Base-by-base conservation (phyloP, 2,888 invertebrate genomes). In the Apamea sordens region DNA sequence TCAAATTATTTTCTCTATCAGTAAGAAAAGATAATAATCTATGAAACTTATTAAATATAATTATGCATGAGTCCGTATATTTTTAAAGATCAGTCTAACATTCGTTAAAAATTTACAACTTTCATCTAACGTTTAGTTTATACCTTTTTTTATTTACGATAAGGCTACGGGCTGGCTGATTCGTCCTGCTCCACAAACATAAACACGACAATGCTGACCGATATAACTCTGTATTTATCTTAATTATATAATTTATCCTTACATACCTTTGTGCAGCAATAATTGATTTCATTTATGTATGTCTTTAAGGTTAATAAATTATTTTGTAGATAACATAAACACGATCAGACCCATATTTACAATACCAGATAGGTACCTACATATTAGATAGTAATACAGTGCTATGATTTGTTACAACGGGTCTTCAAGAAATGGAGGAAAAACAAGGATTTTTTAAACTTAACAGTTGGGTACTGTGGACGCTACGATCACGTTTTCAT, bases 31-130 rank as follows among this genome's bases (percentile, higher is more conserved):
- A 91, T 93, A 92, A 86, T 85, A 92, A 86, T 85, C 93, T 94
- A 95, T 93, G 91, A 93, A 95, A 95, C 94, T 95, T 95, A 96
- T 92, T 88, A 91, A 92, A 90, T 92, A 93, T 64, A 86, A 79
- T 61, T 79, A 59, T 91, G 91, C 92, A 92, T 92, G 91, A 93
- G 94, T 95, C 95, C 94, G 93, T 95, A 95, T 94, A 95, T 94
- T 94, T 95, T 96, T 95, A 95, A 95, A 96, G 94, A 96, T 96
- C 96, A 96, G 97, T 96, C 96, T 96, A 96, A 96, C 95, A 95
- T 96, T 96, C 96, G 96, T 95, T 96, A 95, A 95, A 94, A 95
- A 95, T 94, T 94, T 95, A 95, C 94, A 95, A 90, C 90, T 85
- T 89, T 83, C 83, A 77, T 88, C 89, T 90, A 88, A 89, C 77